Evolutionary conservation across 2,113 vertebrate species (phyloP), one percentile per base, ranked within the genome.

Genomic region (Halichoeres trimaculatus): DNA sequence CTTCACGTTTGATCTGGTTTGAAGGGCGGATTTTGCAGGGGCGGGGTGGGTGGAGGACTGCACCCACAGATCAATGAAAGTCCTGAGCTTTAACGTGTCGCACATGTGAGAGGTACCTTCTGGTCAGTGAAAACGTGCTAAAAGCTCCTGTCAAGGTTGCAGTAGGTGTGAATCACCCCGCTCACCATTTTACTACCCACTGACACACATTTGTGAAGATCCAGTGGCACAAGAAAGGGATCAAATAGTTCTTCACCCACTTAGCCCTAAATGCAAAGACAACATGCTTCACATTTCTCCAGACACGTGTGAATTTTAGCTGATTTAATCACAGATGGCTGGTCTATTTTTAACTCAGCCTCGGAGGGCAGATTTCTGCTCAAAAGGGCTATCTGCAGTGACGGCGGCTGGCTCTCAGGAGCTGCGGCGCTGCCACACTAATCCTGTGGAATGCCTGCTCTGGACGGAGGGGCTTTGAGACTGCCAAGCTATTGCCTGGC

Each of bases 251-350:
- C 51, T 71, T 71, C 43, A 52, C 66, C 68, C 52, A 72, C 48
- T 48, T 12, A n/a, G 24, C 52, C 56, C 40, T 10, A 81, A 88
- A 80, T 48, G 65, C 50, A 84, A 68, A 76, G 51, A 38, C 35
- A 56, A 68, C 51, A 65, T 26, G 54, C 81, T 53, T 63, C 66
- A 58, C 64, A 72, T 68, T 72, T 64, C 76, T 62, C 40, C 69
- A 62, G 53, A 70, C 79, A 24, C 34, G 50, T 76, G 87, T 65
- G 71, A 82, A 78, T 84, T 91, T 71, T 56, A 71, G 78, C 76
- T 22, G 67, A 62, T 92, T 89, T 91, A 90, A 93, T 93, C 92
- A 88, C 89, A 92, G 89, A 90, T 77, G 74, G 80, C 53, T 34
- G 57, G 43, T 90, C 88, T 90, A 93, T 92, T 80, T 93, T 88